These are phyloP conservation scores for Tetrapedia diversipes DNA, from an alignment of 2,888 invertebrate genomes.

Conservation along the genomic window DNA sequence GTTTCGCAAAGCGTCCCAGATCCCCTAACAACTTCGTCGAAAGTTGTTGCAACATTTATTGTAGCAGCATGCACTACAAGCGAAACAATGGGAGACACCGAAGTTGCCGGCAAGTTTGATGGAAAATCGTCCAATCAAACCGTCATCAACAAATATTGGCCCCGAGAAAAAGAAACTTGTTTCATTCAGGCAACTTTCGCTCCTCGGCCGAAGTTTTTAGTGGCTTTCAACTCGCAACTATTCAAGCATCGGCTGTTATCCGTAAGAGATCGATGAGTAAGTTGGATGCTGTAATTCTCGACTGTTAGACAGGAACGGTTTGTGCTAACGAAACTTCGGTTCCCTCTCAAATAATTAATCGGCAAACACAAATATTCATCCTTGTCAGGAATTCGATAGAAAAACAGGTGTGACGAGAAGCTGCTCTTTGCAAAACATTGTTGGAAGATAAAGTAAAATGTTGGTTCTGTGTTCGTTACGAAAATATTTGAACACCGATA, in stretches of 20 bases:
- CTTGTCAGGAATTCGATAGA: no score
- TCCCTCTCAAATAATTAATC: background rate
- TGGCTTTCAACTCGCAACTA: slow-evolving; percentile 4
- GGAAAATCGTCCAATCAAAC: slow-evolving; percentile 16
- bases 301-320: background rate
- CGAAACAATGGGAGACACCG: background rate
- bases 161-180: slow-evolving; percentile 12
- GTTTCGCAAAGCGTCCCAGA: background rate
- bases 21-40: background rate
- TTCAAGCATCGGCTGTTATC: background rate
- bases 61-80: no score
- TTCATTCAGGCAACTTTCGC: slow-evolving; percentile 8
- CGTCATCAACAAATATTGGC: slow-evolving; percentile 18
- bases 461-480: no score
- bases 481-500: no score
- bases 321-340: background rate
- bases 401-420: background rate
- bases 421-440: background rate
- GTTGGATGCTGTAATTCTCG: background rate
- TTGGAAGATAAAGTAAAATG: no score
- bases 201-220: slow-evolving; percentile 5
- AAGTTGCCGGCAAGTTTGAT: background rate
- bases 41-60: background rate
- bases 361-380: background rate
- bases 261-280: background rate